Base-by-base conservation (phyloP, 2,797 vertebrate species). In the Micrastur ruficollis region DNA sequence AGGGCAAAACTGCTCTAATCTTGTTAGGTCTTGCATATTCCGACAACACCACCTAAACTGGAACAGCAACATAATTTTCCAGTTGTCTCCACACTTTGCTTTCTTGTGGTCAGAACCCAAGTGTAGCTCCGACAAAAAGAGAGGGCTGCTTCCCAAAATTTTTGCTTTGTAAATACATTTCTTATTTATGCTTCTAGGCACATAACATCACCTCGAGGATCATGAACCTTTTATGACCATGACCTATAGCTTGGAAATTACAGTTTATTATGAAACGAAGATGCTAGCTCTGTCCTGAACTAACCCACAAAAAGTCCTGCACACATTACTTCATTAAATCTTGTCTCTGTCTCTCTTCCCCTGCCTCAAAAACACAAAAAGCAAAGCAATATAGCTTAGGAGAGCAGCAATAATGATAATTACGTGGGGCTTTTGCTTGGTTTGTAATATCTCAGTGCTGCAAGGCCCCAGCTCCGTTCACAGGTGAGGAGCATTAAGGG, bases 91-190 rank as follows among this genome's bases (percentile, higher is more conserved):
- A 70, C 44, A 42, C 40, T 80, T 93, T 25, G 23, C 95, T 97
- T 97, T 97, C 71, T 96, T 97, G 96, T 95, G 95, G 96, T 94
- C 90, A 97, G 72, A 81, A 73, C 65, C 32, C 71, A 89, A 91
- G 75, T 82, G 92, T 21, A 76, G 56, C 40, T 81, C 70, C 52
- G 27, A 65, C 53, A 83, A 79, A 95, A 86, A 82, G 26, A 74
- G 65, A 86, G 42, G 42, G 55, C 56, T 87, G 89, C 71, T 94
- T 93, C 91, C 67, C 86, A 59, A 87, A 66, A 26, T 2, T 80
- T 90, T 76, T 76, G 23, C 67, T 87, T 70, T 63, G 68, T 74
- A 95, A 97, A 95, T 71, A 80, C 10, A 31, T 85, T 89, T 74
- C 79, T 92, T 61, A 78, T 65, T 82, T 12, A 5, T 71, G 79